Base-by-base conservation (phyloP, 2,888 invertebrate genomes). In the Kuschelorhynchus macadamiae region DNA sequence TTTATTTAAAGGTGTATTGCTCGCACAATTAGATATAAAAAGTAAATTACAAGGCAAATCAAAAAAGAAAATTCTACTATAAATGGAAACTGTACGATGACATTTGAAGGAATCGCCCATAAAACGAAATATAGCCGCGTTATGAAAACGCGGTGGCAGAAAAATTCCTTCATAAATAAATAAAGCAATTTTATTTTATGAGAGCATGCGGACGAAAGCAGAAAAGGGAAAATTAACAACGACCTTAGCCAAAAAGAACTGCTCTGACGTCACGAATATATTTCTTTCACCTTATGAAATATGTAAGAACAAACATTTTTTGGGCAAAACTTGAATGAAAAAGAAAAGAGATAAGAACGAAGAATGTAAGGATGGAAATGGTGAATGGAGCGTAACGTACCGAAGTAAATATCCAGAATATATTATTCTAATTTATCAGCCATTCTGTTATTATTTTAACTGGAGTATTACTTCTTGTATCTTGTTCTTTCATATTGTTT, bases 121-220 rank as follows among this genome's bases (percentile, higher is more conserved):
- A 20, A 52, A 21, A 36, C 21, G 39, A 25, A 47, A 47, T 59
- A 49, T 57, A 47, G 39, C 9, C 33, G 17, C 25, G 42, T 33
- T 44, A 46, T 44, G 41, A 44, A 39, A 41, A 33, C 21, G 46
- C 32, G 20, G 20, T 49, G 5, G 20, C 8, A 41, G 56, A 49
- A 64, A 64, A 56, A 57, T 64, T 46, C 41, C 56, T 56, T 64
- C 56, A 32, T 64, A 64, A 64, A 64, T 64, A 64, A 64, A 64
- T 64, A 64, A 64, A 56, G 64, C 64, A 55, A 64, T 64, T 64
- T 56, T 47, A 47, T 64, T 64, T 64, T 64, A 64, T 64, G 49
- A 49, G 32, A 39, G 32, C 56, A 56, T 49, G 41, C 44, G 63
- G 30, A 33, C 47, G 25, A 49, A 46, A 47, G 49, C 21, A 39